Base-by-base conservation (phyloP, 2,797 vertebrate genomes). In the Coregonus sp. region DNA sequence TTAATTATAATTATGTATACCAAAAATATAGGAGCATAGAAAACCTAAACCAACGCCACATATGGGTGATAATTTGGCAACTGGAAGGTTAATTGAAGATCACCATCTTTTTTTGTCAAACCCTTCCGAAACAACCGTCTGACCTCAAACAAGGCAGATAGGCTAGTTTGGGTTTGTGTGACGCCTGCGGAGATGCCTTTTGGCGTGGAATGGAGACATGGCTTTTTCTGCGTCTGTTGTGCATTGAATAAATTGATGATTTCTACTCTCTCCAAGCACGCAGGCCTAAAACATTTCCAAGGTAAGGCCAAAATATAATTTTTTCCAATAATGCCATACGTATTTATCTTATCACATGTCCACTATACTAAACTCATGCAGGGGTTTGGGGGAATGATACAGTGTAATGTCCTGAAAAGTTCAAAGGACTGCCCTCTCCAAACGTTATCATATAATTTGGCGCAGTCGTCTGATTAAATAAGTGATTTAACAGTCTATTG, bases 401-500 rank as follows among this genome's bases (percentile, higher is more conserved):
- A 88, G 88, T 82, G 77, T 82, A 47, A 33, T 12, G 40, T 72
- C 79, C 76, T 71, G 15, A 80, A 81, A 18, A 90, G 89, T 92
- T 94, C 91, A 93, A 93, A 94, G 92, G 83, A 87, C 82, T 78
- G 47, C 79, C 82, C 83, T 84, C 88, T 84, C 84, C 83, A 47
- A 47, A 47, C 40, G 88, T 92, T 92, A 93, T 93, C 91, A 92
- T 86, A 89, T 89, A 89, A 90, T 89, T 90, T 89, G 82, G 91
- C 89, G 87, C 90, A 91, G 90, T 88, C 88, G 87, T 92, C 92
- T 86, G 90, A 90, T 91, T 93, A 94, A 94, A 94, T 93, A 94
- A 94, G 91, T 92, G 90, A 93, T 92, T 91, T 92, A 87, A 89
- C 92, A 92, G 90, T 84, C 92, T 81, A 89, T 94, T 94, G 94